A percentile compares a stretch with the other conserved stretches of the same genome.
Conservation (phyloP, 2,113 vertebrate genomes). For the Nyctereutes procyonoides region DNA sequence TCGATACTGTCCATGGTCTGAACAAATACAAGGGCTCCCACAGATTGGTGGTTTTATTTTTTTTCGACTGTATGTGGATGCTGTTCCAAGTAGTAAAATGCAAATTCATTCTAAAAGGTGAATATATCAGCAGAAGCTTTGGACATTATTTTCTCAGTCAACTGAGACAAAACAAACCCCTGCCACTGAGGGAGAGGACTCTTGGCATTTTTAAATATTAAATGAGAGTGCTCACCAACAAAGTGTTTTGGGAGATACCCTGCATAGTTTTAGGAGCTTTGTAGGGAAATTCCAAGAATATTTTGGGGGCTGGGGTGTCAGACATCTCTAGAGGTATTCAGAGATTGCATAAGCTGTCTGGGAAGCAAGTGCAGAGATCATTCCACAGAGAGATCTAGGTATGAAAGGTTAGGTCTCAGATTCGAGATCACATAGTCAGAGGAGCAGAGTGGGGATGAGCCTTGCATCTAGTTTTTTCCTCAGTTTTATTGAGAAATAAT, state of each 20-base stretch:
- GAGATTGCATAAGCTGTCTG: background rate
- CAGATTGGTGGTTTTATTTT: background rate
- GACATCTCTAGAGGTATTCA: background rate
- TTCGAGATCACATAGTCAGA: background rate
- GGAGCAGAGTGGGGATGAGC: background rate
- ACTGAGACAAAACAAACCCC: background rate
- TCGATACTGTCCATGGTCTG: fast-evolving
- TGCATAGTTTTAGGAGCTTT: background rate
- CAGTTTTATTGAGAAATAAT: background rate
- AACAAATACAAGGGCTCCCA: background rate
- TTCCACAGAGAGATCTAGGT: background rate
- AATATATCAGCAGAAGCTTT: background rate
- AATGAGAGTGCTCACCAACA: background rate
- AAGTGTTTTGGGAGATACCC: background rate
- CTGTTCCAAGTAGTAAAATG: background rate
- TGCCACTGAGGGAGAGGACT: background rate
- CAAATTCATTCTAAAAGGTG: background rate
- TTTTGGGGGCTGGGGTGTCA: background rate
- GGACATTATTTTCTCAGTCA: background rate
- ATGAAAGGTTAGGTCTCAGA: background rate
- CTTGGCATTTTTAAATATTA: background rate
- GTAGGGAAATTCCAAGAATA: background rate
- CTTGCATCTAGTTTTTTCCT: background rate
- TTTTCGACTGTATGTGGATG: background rate
- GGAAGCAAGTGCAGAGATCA: background rate